Evolutionary conservation across 2,888 invertebrate species (phyloP).

Genomic region (Eupithecia tripunctaria): DNA sequence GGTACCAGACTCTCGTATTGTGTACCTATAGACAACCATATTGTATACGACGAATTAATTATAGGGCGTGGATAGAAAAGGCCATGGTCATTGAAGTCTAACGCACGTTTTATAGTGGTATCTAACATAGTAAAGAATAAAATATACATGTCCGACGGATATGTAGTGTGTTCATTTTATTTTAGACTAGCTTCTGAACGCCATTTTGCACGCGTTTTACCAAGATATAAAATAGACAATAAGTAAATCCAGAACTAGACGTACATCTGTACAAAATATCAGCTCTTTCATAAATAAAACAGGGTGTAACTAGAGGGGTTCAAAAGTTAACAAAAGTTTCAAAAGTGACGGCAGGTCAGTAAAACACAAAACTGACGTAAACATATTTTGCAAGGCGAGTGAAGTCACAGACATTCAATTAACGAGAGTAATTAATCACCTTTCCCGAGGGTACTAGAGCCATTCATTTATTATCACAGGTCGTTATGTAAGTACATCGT

Average conservation of each 20-base stretch:
- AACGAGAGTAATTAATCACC: constrained; percentile 33
- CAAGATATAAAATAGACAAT: background rate
- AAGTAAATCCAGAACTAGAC: background rate
- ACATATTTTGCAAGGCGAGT: background rate
- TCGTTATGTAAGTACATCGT: constrained; percentile 17
- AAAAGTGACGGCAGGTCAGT: background rate
- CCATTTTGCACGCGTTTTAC: background rate
- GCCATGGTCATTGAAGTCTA: constrained; percentile 7
- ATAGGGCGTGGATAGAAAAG: constrained; percentile 1
- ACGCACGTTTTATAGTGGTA: background rate
- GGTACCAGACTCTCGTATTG: too few species aligned
- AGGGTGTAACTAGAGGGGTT: too few species aligned
- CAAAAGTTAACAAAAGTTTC: too few species aligned
- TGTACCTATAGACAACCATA: too few species aligned
- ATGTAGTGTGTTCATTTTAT: background rate
- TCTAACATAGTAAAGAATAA: background rate
- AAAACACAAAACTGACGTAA: background rate
- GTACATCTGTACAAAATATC: too few species aligned
- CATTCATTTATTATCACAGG: constrained; percentile 24
- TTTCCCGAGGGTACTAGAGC: constrained; percentile 15
- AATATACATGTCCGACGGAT: background rate
- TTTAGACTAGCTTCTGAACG: background rate
- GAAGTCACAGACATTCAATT: constrained; percentile 8
- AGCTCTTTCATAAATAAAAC: too few species aligned
- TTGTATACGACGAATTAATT: constrained; percentile 5